Percentiles rank a stretch among this genome's conserved stretches.
phyloP scores from a whole-genome alignment of 2,113 vertebrate species.

The Paradisaea rubra region DNA sequence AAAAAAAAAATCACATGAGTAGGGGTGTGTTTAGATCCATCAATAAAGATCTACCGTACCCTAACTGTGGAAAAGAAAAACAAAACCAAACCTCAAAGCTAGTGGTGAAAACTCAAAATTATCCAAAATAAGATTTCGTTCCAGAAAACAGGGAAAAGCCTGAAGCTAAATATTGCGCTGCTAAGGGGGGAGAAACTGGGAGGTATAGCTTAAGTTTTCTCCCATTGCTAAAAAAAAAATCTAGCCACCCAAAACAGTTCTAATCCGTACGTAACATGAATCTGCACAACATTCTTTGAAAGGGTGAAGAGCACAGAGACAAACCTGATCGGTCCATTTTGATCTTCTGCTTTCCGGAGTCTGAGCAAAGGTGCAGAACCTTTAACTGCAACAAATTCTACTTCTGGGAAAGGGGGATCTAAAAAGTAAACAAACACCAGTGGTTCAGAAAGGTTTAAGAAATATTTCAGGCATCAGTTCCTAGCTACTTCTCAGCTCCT shows the following conservation, averaged over 20 bases:
- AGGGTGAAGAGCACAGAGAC: neutral
- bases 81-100: neutral
- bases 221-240: neutral
- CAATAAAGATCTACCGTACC: neutral
- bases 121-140: neutral
- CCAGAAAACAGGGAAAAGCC: neutral
- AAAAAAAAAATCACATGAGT: neutral
- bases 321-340: slow-evolving; percentile 86
- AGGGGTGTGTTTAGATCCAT: neutral
- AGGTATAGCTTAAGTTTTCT: neutral
- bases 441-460: neutral
- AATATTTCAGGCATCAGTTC: neutral
- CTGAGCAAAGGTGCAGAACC: slow-evolving; percentile 71
- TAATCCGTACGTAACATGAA: neutral
- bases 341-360: slow-evolving; percentile 71
- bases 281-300: neutral
- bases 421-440: slow-evolving; percentile 11
- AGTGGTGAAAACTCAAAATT: neutral
- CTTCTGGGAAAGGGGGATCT: slow-evolving; percentile 79
- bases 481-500: neutral
- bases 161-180: neutral
- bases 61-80: neutral
- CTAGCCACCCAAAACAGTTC: neutral
- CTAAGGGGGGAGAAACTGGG: neutral
- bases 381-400: slow-evolving; percentile 74